Evolutionary conservation across 2,113 vertebrate genomes (phyloP).

Genomic region (Heloderma charlesbogerti): DNA sequence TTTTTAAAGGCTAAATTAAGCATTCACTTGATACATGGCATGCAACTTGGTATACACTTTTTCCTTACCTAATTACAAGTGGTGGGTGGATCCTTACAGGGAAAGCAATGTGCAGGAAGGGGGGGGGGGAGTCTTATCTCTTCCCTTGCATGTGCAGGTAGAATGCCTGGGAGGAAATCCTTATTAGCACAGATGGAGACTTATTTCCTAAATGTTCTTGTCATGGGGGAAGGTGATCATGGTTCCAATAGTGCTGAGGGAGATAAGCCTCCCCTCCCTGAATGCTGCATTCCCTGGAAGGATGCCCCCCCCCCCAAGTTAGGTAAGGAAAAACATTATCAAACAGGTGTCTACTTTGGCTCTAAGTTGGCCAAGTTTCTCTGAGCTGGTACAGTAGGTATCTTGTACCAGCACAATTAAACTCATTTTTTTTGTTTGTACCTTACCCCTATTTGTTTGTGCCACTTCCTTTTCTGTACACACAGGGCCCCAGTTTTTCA

Average conservation of each 20-base stretch:
- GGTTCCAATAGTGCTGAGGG: neutral
- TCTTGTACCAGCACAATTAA: neutral
- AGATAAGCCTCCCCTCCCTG: neutral
- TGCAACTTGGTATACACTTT: too few species aligned
- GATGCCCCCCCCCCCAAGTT: neutral
- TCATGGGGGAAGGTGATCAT: neutral
- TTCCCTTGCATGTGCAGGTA: too few species aligned
- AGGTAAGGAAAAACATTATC: neutral
- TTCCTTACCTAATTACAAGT: too few species aligned
- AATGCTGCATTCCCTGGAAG: neutral
- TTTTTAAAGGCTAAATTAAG: neutral
- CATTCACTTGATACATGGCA: too few species aligned
- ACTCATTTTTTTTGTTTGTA: neutral
- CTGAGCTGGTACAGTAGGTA: neutral
- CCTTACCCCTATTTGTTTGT: too few species aligned
- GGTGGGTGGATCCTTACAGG: too few species aligned
- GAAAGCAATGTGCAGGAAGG: too few species aligned
- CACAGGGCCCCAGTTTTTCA: slow-evolving; percentile 1
- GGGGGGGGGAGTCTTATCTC: too few species aligned
- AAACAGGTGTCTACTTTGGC: neutral
- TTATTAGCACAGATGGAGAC: neutral
- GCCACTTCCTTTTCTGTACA: neutral
- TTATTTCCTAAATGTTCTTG: neutral
- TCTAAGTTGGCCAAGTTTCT: neutral
- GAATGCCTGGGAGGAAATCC: too few species aligned